Evolutionary conservation across 1,140 invertebrate genomes (phyloP).

Genomic region (Tetragnatha versicolor): DNA sequence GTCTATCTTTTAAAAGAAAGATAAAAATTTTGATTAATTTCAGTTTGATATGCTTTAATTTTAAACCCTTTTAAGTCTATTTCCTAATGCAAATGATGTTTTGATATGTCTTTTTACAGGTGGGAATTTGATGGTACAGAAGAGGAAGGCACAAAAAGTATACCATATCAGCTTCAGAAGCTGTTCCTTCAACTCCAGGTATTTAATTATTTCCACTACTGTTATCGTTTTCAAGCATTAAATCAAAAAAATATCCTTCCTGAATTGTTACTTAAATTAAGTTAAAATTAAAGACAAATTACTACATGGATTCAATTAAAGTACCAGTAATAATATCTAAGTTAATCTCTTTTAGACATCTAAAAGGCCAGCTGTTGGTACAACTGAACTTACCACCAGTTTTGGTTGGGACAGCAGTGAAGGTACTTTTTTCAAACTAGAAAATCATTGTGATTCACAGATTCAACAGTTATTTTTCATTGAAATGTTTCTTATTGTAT

Average conservation of each 20-base stretch:
- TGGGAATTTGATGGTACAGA: conserved; percentile 80
- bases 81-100: too few relatives aligned
- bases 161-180: conserved; percentile 87
- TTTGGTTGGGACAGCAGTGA: conserved; percentile 92
- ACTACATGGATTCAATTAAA: too few relatives aligned
- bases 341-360: conserved; percentile 34
- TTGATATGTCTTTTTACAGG: too few relatives aligned
- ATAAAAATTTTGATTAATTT: too few relatives aligned
- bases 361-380: conserved; percentile 73
- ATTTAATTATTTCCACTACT: conserved; percentile 56
- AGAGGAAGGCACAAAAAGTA: conserved; percentile 71
- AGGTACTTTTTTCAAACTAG: conserved; percentile 48
- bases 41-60: too few relatives aligned
- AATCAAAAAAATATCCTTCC: neutral
- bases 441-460: too few relatives aligned
- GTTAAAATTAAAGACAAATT: neutral
- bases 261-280: neutral
- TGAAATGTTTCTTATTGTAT: neutral
- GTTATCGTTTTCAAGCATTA: neutral
- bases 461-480: too few relatives aligned
- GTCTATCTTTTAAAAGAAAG: too few relatives aligned
- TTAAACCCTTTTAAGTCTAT: too few relatives aligned
- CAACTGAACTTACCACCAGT: conserved; percentile 84
- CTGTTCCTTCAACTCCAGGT: conserved; percentile 87
- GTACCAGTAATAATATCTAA: neutral